Evolutionary conservation across 2,797 vertebrate genomes (phyloP), one percentile per base, ranked within the genome.

Genomic region (Perodicticus potto): DNA sequence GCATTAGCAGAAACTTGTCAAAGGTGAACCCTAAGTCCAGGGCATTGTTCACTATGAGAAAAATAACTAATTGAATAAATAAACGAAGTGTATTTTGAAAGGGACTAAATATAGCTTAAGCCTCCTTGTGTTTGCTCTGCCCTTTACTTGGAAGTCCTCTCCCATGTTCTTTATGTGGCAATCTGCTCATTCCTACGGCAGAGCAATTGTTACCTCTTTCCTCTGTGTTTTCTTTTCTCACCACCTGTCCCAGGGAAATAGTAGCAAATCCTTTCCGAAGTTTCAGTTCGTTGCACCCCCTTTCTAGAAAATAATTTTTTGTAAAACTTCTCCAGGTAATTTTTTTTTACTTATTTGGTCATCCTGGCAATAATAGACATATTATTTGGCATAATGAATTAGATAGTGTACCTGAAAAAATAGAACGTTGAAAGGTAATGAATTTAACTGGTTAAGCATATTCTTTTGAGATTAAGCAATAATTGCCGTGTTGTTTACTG

Each of bases 281-380:
- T 10, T 61, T 45, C 20, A 45, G 11, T 17, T 76, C 7, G 3
- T 14, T n/a, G 32, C 37, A 55, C 9, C 6, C 16, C 49, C 65
- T 67, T 67, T 19, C 5, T 16, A 13, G 40, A 5, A 40, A 94
- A 96, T 78, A 57, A 32, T 29, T 1, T 2, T 80, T 74, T 73
- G 27, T n/a, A 78, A 86, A 84, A 55, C 13, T 76, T 70, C 45
- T 91, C 61, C 25, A 70, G 10, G 22, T 72, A 25, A 78, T n/a
- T 74, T 76, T 77, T 19, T 82, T 91, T 84, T 90, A 92, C 25
- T 89, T 89, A 86, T 84, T 74, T 94, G 27, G n/a, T 84, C 67
- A 20, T 43, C 45, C 4, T 89, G 13, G 23, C 59, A 86, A 67
- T 91, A 27, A 86, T 53, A 89, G 85, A 63, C 34, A 93, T 11